Evolutionary conservation across 2,113 vertebrate species (phyloP), one percentile per base, ranked within the genome.

Genomic region (Oryzias woworae): DNA sequence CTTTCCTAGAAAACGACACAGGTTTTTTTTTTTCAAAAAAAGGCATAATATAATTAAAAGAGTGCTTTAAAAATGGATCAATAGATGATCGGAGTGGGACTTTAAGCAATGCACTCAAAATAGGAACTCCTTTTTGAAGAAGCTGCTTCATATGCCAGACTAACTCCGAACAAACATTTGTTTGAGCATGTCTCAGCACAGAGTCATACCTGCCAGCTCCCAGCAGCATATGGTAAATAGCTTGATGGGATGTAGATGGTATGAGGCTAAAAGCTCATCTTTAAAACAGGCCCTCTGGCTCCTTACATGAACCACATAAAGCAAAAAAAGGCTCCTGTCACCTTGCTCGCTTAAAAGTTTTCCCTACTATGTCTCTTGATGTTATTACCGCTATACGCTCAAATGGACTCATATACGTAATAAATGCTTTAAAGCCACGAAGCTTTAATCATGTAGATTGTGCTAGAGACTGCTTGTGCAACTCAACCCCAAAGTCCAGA

Each of bases 401-500:
- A 26, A 60, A 80, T 71, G 58, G 61, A 65, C 64, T 70, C 65
- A 56, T 83, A 80, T 70, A 78, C 78, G 68, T 74, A 81, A 78
- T 72, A 77, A 69, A 58, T 24, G 15, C 59, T 72, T 71, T 63
- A 54, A 67, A 80, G 54, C 65, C 44, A 3, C 44, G 5, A 1
- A 45, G 14, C 23, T 58, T 53, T 43, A 59, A 65, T 44, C 66
- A 16, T 12, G 44, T 24, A 59, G 56, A 59, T 51, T 17, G 62
- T 46, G 66, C 73, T 52, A 56, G 54, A 26, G 24, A 14, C 58
- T 64, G 60, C 28, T 63, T 63, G 65, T 59, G 41, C 58, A 55
- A 58, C 52, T 48, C 47, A 82, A 85, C 88, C 73, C 81, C 78
- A 86, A 87, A 88, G 63, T 73, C 80, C 82, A 88, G 85, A 68